These are phyloP conservation scores for Tenthredo livida DNA, from an alignment of 2,888 invertebrate species.

Conservation along the genomic window DNA sequence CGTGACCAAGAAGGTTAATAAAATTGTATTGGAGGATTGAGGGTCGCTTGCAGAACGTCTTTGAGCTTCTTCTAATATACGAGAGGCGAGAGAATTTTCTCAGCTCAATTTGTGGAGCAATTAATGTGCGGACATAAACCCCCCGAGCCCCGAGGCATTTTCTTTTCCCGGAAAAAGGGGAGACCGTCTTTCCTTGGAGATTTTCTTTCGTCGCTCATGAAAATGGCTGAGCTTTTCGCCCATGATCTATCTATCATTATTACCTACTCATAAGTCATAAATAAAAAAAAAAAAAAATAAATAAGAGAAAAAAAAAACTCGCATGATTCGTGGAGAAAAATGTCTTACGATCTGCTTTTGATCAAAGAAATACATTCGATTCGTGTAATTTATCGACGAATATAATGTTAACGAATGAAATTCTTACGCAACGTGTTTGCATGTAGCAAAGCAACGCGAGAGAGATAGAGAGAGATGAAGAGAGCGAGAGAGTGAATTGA, in stretches of 20 bases:
- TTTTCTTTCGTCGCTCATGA: background rate
- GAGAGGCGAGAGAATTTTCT: background rate
- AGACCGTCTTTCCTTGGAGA: background rate
- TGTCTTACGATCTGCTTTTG: background rate
- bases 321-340: background rate
- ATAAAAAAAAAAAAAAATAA: background rate
- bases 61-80: background rate
- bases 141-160: conserved; percentile 6
- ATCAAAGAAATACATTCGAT: background rate
- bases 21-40: background rate
- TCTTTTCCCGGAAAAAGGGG: background rate
- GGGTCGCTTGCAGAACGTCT: background rate
- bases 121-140: background rate
- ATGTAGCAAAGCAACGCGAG: conserved; percentile 8
- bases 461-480: background rate
- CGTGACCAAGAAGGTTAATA: background rate
- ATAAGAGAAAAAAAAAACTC: background rate
- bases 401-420: background rate
- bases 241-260: background rate
- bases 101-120: conserved; percentile 28
- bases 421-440: conserved; percentile 38
- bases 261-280: background rate
- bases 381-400: too few relatives aligned
- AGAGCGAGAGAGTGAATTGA: background rate
- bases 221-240: background rate